These are phyloP conservation scores for Ectemnius lituratus DNA, from an alignment of 2,888 invertebrate genomes.

Conservation along the genomic window DNA sequence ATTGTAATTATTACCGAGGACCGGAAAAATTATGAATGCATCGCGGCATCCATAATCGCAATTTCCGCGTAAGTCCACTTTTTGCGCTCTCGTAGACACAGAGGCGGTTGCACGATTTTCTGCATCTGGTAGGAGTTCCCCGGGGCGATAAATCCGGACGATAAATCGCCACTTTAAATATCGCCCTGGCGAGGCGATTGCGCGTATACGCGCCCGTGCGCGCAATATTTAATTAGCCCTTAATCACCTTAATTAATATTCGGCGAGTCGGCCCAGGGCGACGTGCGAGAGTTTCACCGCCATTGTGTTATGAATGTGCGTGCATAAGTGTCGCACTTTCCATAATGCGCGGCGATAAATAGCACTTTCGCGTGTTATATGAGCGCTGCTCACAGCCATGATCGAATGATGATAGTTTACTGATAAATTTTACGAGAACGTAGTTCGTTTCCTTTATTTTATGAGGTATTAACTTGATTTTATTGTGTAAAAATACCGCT, in stretches of 20 bases:
- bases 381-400: constrained; percentile 20
- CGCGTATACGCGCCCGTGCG: constrained; percentile 27
- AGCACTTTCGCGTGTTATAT: constrained; percentile 42
- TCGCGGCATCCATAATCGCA: too few relatives aligned
- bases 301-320: neutral
- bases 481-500: neutral
- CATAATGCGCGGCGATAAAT: constrained; percentile 67
- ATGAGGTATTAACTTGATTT: neutral
- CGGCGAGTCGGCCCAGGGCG: constrained; percentile 40
- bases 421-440: constrained; percentile 43
- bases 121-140: constrained; percentile 50
- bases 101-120: constrained; percentile 47
- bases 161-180: constrained; percentile 64
- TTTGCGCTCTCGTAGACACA: too few relatives aligned
- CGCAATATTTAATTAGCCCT: constrained; percentile 71
- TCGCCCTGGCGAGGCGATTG: constrained; percentile 30
- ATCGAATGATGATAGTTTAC: constrained; percentile 12
- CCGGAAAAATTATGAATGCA: too few relatives aligned
- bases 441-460: constrained; percentile 61
- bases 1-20: too few relatives aligned
- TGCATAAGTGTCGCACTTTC: constrained; percentile 55
- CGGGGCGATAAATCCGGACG: constrained; percentile 61
- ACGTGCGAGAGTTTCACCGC: neutral
- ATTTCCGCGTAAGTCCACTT: too few relatives aligned
- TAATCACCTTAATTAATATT: constrained; percentile 73